Percentiles rank a stretch among this genome's conserved stretches.
Conservation (phyloP, 2,888 invertebrate genomes). For the Lepeophtheirus nordmannii region DNA sequence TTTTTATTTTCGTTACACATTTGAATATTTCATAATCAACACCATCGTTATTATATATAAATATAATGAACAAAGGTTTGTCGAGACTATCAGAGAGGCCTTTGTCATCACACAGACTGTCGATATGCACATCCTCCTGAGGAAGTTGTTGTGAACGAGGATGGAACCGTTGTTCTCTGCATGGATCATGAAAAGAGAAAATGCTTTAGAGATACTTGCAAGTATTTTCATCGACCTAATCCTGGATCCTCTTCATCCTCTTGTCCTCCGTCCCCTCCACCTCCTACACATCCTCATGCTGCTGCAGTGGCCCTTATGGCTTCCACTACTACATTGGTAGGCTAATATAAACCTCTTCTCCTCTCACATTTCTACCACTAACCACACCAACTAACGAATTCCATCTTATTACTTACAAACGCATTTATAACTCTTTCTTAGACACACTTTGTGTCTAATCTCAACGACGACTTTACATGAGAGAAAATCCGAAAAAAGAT, state of each 20-base stretch:
- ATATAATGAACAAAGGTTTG: not conserved
- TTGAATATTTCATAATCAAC: no score
- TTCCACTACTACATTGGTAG: no score
- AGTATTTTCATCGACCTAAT: constrained; percentile 1
- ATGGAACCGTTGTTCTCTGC: constrained; percentile 1
- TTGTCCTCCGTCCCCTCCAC: not conserved
- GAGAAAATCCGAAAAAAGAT: no score
- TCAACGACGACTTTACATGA: no score
- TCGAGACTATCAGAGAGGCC: not conserved
- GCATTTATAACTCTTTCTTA: no score
- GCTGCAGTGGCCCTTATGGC: no score
- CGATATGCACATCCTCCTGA: constrained; percentile 3
- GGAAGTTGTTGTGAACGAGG: not conserved
- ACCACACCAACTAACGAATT: no score
- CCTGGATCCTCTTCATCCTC: not conserved
- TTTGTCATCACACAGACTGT: not conserved
- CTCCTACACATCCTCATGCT: not conserved
- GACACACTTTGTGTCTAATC: no score
- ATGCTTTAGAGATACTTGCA: constrained; percentile 4
- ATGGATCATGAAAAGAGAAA: constrained; percentile 1
- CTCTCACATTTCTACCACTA: no score
- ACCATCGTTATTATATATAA: not conserved
- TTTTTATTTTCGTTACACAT: not conserved
- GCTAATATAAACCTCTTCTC: no score
- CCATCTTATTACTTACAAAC: no score